Evolutionary conservation across 92 coral and sea anemone genomes (phyloP).

Genomic region (Parazoanthus swiftii): DNA sequence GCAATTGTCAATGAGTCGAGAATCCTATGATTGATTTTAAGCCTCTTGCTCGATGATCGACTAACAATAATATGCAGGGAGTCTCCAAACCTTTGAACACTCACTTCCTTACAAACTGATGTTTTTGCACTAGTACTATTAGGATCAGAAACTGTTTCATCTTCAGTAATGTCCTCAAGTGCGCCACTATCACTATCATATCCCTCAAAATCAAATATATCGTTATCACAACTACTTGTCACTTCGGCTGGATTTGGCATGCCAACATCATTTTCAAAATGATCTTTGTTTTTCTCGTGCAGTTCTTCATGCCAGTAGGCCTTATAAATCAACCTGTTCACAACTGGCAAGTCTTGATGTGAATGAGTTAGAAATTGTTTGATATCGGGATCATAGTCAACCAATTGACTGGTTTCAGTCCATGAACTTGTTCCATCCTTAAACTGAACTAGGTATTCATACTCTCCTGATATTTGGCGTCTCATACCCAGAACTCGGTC

Average conservation of each 20-base stretch:
- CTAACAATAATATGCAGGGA: conserved; percentile 72
- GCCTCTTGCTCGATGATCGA: conserved; percentile 86
- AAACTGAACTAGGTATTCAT: conserved; percentile 97
- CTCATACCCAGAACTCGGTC: conserved; percentile 96
- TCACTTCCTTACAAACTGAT: conserved; percentile 75
- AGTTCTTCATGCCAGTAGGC: conserved; percentile 90
- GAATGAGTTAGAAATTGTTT: conserved; percentile 79
- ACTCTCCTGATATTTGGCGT: conserved; percentile 56
- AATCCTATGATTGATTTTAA: conserved; percentile 77
- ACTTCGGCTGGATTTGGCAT: conserved; percentile 2
- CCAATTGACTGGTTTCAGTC: conserved; percentile 87
- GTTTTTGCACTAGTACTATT: conserved; percentile 43
- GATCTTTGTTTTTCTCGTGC: conserved; percentile 52
- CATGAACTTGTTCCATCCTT: conserved; percentile 98
- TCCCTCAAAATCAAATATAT: conserved; percentile 8
- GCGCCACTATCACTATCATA: conserved; percentile 9
- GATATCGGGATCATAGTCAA: conserved; percentile 76
- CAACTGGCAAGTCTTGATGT: conserved; percentile 72
- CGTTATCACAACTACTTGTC: conserved; percentile 17
- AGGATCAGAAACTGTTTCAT: conserved; percentile 43
- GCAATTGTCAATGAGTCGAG: conserved; percentile 87
- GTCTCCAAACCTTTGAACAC: conserved; percentile 71
- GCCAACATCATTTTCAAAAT: conserved; percentile 38
- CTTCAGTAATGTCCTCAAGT: conserved; percentile 21
- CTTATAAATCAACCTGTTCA: conserved; percentile 79